Percentiles rank a stretch among this genome's conserved stretches.
phyloP scores from a whole-genome alignment of 1,140 invertebrate genomes.

The Latrodectus geometricus region DNA sequence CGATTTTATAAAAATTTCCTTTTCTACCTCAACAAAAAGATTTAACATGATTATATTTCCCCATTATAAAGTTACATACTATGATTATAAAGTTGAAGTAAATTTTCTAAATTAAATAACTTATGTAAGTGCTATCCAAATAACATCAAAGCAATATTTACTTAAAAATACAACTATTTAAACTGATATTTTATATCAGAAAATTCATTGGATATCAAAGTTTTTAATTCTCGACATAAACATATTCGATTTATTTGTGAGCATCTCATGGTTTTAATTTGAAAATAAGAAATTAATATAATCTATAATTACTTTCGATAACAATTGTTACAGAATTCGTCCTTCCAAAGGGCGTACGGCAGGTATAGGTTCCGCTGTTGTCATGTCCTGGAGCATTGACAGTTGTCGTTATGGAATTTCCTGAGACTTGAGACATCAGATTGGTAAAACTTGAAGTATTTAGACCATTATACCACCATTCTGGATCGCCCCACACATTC shows the following conservation, averaged over 20 bases:
- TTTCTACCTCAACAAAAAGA: too few relatives aligned
- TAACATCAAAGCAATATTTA: too few relatives aligned
- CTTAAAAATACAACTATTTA: too few relatives aligned
- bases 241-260: not conserved
- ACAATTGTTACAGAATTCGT: not conserved
- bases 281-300: not conserved
- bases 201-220: too few relatives aligned
- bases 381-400: not conserved
- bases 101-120: too few relatives aligned
- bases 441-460: not conserved
- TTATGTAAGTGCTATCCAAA: too few relatives aligned
- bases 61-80: too few relatives aligned
- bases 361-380: constrained; percentile 30
- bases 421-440: not conserved
- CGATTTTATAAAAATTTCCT: too few relatives aligned
- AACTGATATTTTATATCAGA: too few relatives aligned
- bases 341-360: not conserved
- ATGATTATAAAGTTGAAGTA: too few relatives aligned
- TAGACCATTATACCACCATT: not conserved
- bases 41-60: too few relatives aligned
- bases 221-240: too few relatives aligned
- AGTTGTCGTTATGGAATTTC: not conserved
- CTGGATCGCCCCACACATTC: not conserved
- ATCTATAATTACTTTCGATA: constrained; percentile 7
- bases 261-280: not conserved